Percentiles rank a stretch among this genome's conserved stretches.
phyloP scores from a whole-genome alignment of 2,888 invertebrate species.

The Megamerina dolium region DNA sequence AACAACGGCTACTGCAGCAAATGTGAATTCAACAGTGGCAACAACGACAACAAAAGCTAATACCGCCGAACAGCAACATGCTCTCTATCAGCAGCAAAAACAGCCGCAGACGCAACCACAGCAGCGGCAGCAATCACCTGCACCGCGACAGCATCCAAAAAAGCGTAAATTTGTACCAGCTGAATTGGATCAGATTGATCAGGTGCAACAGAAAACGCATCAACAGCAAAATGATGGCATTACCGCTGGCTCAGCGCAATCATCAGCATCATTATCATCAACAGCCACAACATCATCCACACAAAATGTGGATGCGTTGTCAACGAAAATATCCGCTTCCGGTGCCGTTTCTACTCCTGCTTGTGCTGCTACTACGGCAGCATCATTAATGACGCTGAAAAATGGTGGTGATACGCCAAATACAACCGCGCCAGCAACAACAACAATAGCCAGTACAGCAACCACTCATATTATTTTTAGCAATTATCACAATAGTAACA shows the following conservation, averaged over 20 bases:
- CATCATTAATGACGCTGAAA: conserved; percentile 25
- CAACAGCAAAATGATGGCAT: conserved; percentile 25
- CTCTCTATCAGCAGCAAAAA: conserved; percentile 56
- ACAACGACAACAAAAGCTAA: conserved; percentile 58
- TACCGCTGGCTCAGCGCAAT: no score
- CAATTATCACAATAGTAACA: not conserved
- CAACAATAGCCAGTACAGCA: conserved; percentile 6
- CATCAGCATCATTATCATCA: conserved; percentile 17
- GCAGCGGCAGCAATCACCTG: conserved; percentile 47
- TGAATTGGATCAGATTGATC: conserved; percentile 39
- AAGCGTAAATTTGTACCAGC: conserved; percentile 61
- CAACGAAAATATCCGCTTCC: conserved; percentile 5
- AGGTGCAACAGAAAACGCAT: conserved; percentile 27
- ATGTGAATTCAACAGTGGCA: conserved; percentile 27
- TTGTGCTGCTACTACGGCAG: no score
- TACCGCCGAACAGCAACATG: conserved; percentile 32
- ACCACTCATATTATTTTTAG: conserved; percentile 6
- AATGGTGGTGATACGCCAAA: conserved; percentile 29
- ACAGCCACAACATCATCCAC: conserved; percentile 21
- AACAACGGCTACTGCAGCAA: conserved; percentile 42
- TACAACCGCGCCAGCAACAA: conserved; percentile 6
- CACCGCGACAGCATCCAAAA: conserved; percentile 76
- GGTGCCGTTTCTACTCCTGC: no score
- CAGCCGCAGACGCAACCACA: conserved; percentile 46
- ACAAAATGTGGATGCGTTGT: conserved; percentile 14